phyloP scores from a whole-genome alignment of 1,140 invertebrate species.

The Nasonia longicornis region DNA sequence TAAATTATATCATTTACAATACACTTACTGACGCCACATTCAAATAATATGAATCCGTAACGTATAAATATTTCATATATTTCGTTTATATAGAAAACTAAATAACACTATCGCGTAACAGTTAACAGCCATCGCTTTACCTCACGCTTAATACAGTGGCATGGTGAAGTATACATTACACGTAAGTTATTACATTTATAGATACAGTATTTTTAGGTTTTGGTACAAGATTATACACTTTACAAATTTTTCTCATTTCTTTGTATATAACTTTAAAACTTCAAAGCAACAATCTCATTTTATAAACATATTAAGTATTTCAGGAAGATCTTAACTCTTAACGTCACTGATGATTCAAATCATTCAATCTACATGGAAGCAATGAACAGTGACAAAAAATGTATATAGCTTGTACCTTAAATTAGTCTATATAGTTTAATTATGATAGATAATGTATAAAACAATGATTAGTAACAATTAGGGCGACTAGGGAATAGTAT shows the following conservation, averaged over 20 bases:
- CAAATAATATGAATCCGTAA: constrained; percentile 40
- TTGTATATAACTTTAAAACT: constrained; percentile 44
- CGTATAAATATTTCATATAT: constrained; percentile 41
- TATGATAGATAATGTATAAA: constrained; percentile 34
- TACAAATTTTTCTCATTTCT: constrained; percentile 24
- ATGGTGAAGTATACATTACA: constrained; percentile 36
- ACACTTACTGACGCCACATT: constrained; percentile 32
- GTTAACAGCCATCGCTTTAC: constrained; percentile 42
- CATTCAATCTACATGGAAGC: constrained; percentile 33
- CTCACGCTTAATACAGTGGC: constrained; percentile 24
- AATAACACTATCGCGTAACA: constrained; percentile 47
- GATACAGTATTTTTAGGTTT: constrained; percentile 45
- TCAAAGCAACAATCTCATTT: constrained; percentile 45
- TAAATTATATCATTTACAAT: constrained; percentile 45
- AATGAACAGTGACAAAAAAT: constrained; percentile 21
- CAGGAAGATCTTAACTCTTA: constrained; percentile 43
- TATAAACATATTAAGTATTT: constrained; percentile 40
- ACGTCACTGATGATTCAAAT: constrained; percentile 16
- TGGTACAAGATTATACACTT: constrained; percentile 34
- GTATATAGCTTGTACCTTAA: constrained; percentile 37
- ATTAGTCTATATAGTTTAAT: constrained; percentile 28
- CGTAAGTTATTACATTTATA: constrained; percentile 36
- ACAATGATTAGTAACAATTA: constrained; percentile 45
- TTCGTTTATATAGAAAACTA: constrained; percentile 48
- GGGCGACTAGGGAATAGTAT: constrained; percentile 44